Evolutionary conservation across 2,797 vertebrate species (phyloP).

Genomic region (Anisognathus igniventris): DNA sequence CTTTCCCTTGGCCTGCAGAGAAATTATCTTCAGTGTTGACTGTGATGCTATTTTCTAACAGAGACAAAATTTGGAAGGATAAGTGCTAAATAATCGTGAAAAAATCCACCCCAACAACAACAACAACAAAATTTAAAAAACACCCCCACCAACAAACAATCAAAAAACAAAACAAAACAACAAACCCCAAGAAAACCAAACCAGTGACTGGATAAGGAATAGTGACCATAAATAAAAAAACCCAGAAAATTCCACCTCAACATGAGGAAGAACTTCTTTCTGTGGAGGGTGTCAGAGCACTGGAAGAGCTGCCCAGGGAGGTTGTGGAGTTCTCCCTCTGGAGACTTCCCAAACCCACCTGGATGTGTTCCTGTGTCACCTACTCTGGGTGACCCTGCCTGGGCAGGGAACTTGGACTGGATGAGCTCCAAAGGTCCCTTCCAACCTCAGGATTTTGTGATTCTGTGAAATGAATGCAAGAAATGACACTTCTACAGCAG

Average conservation of each 20-base stretch:
- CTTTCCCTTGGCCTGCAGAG: not conserved
- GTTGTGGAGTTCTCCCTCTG: not conserved
- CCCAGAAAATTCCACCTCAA: not conserved
- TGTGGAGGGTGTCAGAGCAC: not conserved
- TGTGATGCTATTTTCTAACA: not conserved
- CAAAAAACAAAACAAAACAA: not conserved
- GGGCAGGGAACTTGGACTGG: not conserved
- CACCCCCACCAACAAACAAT: not conserved
- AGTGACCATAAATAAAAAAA: no score
- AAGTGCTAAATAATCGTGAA: not conserved
- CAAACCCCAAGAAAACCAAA: not conserved
- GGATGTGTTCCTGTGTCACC: not conserved
- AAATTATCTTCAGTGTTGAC: not conserved
- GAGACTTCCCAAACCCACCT: not conserved
- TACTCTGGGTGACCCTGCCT: not conserved
- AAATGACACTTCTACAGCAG: not conserved
- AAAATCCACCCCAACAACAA: not conserved
- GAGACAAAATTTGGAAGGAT: not conserved
- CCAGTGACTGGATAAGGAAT: not conserved
- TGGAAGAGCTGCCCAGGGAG: not conserved
- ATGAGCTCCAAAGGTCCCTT: not conserved
- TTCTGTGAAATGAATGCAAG: not conserved
- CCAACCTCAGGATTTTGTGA: not conserved
- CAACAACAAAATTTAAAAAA: no score
- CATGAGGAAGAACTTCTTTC: not conserved